phyloP scores from a whole-genome alignment of 2,113 vertebrate genomes.

The Nematolebias whitei region DNA sequence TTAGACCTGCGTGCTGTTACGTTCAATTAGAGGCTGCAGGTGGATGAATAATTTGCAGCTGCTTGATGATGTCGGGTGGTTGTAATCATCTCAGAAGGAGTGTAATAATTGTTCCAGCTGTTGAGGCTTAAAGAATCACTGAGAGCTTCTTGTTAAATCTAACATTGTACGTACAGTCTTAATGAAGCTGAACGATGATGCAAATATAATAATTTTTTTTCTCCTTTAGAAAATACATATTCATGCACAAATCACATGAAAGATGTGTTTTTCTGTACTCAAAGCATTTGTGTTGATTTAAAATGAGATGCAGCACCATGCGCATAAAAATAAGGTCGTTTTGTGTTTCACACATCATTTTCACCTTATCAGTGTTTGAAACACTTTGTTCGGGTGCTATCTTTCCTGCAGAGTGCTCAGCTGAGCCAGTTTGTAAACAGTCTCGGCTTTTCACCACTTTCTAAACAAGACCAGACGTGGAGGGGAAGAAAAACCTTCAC shows the following conservation, averaged over 20 bases:
- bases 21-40: slow-evolving; percentile 16
- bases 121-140: background rate
- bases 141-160: background rate
- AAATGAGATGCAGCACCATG: background rate
- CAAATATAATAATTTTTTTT: background rate
- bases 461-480: slow-evolving; percentile 78
- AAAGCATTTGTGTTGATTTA: background rate
- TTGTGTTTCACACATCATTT: background rate
- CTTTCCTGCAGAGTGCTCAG: slow-evolving; percentile 87
- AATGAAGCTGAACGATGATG: background rate
- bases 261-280: background rate
- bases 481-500: slow-evolving; percentile 77
- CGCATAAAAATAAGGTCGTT: background rate
- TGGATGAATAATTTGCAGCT: slow-evolving; percentile 24
- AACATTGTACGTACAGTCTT: background rate
- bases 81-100: slow-evolving; percentile 4
- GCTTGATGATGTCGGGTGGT: slow-evolving; percentile 9
- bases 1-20: slow-evolving; percentile 8
- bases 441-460: slow-evolving; percentile 83
- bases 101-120: slow-evolving; percentile 1
- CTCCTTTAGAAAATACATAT: background rate
- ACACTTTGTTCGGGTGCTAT: slow-evolving; percentile 5
- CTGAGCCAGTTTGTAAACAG: slow-evolving; percentile 92
- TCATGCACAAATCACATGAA: background rate
- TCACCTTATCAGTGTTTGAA: background rate